phyloP scores from a whole-genome alignment of 2,888 invertebrate species.

The Mayetiola destructor region DNA sequence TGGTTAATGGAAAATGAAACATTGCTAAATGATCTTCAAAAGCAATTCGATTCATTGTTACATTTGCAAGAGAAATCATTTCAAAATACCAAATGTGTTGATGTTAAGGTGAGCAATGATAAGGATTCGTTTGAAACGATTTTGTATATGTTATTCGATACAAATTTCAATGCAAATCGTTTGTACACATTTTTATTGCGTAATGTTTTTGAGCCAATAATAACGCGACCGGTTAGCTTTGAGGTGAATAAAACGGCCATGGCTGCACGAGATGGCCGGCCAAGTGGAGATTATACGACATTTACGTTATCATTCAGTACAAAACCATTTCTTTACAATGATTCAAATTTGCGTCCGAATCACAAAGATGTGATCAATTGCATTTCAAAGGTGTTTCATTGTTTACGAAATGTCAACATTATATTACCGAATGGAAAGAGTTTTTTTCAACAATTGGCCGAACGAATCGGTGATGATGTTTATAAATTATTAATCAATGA shows the following conservation, averaged over 20 bases:
- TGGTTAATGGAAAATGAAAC: conserved; percentile 30
- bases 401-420: conserved; percentile 28
- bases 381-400: conserved; percentile 26
- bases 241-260: conserved; percentile 16
- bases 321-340: conserved; percentile 20
- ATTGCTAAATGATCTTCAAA: conserved; percentile 29
- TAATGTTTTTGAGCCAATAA: conserved; percentile 31
- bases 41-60: conserved; percentile 30
- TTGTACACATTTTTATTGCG: conserved; percentile 30
- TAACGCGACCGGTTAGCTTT: conserved; percentile 30
- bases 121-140: conserved; percentile 28
- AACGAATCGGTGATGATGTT: conserved; percentile 43
- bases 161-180: conserved; percentile 30
- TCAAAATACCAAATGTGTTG: conserved; percentile 30
- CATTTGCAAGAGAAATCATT: conserved; percentile 30
- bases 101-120: conserved; percentile 28
- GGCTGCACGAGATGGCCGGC: not conserved
- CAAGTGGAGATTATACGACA: conserved; percentile 20
- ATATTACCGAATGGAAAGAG: conserved; percentile 25
- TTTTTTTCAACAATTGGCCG: conserved; percentile 38
- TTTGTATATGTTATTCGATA: conserved; percentile 29
- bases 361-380: conserved; percentile 30
- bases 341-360: conserved; percentile 26
- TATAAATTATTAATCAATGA: conserved; percentile 51
- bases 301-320: conserved; percentile 31